Percentiles rank a stretch among this genome's conserved stretches.
Evolutionary conservation across 2,888 invertebrate species (phyloP).

Genomic region (Heteropelma amictum): DNA sequence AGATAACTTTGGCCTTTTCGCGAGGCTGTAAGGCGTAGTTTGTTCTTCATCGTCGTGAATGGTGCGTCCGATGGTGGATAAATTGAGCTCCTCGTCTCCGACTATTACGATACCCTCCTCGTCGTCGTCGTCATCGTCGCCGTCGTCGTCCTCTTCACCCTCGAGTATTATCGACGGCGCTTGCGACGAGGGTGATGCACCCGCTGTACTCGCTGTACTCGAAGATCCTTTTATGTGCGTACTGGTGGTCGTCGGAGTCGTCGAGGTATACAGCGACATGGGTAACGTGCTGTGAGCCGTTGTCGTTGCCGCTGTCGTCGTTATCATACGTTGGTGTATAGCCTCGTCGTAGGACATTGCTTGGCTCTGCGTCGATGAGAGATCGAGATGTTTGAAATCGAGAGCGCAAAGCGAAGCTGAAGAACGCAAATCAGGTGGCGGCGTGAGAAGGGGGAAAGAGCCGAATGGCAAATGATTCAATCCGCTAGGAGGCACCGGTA

Average conservation of each 20-base stretch:
- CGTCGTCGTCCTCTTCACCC: slow-evolving; percentile 76
- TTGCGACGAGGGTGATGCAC: slow-evolving; percentile 72
- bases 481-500: slow-evolving; percentile 83
- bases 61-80: slow-evolving; percentile 68
- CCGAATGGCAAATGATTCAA: slow-evolving; percentile 88
- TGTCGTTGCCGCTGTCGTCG: slow-evolving; percentile 79
- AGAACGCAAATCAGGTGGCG: slow-evolving; percentile 84
- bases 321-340: slow-evolving; percentile 81
- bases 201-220: slow-evolving; percentile 78
- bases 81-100: slow-evolving; percentile 80
- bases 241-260: slow-evolving; percentile 80
- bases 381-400: slow-evolving; percentile 84
- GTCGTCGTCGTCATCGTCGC: slow-evolving; percentile 82
- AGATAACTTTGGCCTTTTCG: slow-evolving; percentile 82
- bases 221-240: slow-evolving; percentile 75
- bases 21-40: slow-evolving; percentile 85
- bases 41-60: slow-evolving; percentile 77
- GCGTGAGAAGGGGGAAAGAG: slow-evolving; percentile 87
- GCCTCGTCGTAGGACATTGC: slow-evolving; percentile 77
- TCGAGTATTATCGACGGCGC: slow-evolving; percentile 68
- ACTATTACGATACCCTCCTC: slow-evolving; percentile 90
- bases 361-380: slow-evolving; percentile 78
- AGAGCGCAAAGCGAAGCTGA: slow-evolving; percentile 79
- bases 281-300: slow-evolving; percentile 79
- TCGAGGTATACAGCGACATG: slow-evolving; percentile 76